phyloP scores from a whole-genome alignment of 2,113 vertebrate genomes.

The Camelus bactrianus region DNA sequence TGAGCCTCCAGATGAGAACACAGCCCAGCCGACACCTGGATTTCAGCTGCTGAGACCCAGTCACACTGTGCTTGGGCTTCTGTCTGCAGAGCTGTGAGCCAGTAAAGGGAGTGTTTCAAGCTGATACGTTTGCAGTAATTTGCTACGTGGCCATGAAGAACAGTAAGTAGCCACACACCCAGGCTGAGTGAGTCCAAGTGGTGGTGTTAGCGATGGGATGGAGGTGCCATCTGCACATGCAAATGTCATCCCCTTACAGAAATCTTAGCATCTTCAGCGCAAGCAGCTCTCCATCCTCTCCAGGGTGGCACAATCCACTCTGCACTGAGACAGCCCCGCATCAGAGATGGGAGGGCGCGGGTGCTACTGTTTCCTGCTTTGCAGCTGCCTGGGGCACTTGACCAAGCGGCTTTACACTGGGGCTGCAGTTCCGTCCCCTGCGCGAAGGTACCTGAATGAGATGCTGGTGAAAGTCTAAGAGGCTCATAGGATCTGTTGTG shows the following conservation, averaged over 20 bases:
- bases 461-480: accelerated
- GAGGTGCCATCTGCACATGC: accelerated
- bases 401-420: not conserved
- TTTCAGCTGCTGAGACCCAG: not conserved
- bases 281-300: too few species aligned
- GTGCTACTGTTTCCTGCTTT: not conserved
- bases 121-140: accelerated
- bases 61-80: accelerated
- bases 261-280: accelerated
- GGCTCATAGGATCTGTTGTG: not conserved
- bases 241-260: accelerated
- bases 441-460: accelerated
- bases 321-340: not conserved
- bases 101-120: accelerated
- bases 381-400: too few species aligned
- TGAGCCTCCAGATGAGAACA: not conserved
- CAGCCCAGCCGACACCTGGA: not conserved
- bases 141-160: accelerated
- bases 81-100: not conserved
- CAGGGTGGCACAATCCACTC: accelerated
- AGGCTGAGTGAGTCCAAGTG: accelerated
- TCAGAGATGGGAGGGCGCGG: accelerated
- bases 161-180: accelerated
- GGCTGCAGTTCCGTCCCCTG: accelerated
- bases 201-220: accelerated